Conservation (phyloP, 2,888 invertebrate species). For the Cheilosia soror region DNA sequence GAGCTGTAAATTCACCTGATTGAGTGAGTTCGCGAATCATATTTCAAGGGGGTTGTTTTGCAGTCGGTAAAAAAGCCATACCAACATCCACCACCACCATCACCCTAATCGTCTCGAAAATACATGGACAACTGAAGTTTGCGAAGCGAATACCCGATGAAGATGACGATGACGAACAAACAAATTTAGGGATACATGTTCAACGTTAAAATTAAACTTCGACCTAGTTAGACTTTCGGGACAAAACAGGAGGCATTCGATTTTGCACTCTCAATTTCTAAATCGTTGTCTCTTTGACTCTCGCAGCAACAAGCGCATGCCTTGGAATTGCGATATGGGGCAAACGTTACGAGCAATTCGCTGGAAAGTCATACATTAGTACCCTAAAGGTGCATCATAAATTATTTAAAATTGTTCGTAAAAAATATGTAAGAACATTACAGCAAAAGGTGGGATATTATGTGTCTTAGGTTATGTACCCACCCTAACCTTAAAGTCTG, state of each 20-base stretch:
- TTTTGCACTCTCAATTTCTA: slow-evolving; percentile 5
- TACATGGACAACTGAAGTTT: slow-evolving; percentile 24
- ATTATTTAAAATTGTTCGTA: slow-evolving; percentile 59
- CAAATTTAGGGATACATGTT: not conserved
- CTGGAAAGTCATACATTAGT: slow-evolving; percentile 43
- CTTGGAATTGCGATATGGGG: slow-evolving; percentile 50
- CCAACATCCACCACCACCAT: not conserved
- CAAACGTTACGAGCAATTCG: slow-evolving; percentile 14
- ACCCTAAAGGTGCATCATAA: slow-evolving; percentile 47
- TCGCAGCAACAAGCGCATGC: slow-evolving; percentile 42
- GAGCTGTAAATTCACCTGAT: slow-evolving; percentile 15
- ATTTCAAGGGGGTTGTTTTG: slow-evolving; percentile 26
- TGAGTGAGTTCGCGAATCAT: slow-evolving; percentile 36
- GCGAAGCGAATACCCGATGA: slow-evolving; percentile 11
- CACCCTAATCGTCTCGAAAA: not conserved
- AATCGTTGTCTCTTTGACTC: not conserved
- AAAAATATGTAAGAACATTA: slow-evolving; percentile 24
- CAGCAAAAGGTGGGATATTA: slow-evolving; percentile 34
- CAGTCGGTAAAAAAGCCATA: not conserved
- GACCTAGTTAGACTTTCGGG: slow-evolving; percentile 66
- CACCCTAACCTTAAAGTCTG: slow-evolving; percentile 56
- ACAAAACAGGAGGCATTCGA: slow-evolving; percentile 22
- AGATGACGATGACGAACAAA: not conserved
- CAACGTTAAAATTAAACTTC: slow-evolving; percentile 52
- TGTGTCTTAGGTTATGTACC: slow-evolving; percentile 42